Conservation (phyloP, 1,140 invertebrate species). For the Aphaenogaster floridana region DNA sequence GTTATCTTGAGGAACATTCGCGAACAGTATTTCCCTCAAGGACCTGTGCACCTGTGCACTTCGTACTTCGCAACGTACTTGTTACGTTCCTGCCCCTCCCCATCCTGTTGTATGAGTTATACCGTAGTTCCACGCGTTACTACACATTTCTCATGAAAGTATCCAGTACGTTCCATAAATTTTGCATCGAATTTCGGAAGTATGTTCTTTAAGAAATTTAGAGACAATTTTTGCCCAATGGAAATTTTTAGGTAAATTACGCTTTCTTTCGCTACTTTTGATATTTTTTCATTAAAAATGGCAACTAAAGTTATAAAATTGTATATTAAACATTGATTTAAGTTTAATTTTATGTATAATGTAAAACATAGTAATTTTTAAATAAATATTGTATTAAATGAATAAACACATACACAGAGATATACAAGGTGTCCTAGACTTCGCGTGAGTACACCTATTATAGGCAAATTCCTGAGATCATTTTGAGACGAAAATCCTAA, state of each 20-base stretch:
- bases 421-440: too few species aligned
- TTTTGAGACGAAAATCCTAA: too few species aligned
- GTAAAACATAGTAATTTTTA: background rate
- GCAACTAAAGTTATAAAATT: background rate
- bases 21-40: slow-evolving; percentile 38
- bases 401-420: too few species aligned
- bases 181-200: background rate
- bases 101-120: slow-evolving; percentile 8
- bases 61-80: slow-evolving; percentile 9
- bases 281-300: background rate
- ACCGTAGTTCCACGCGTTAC: background rate
- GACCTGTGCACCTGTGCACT: slow-evolving; percentile 22
- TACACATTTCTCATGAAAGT: slow-evolving; percentile 9
- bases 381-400: background rate
- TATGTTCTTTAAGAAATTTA: background rate
- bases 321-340: background rate
- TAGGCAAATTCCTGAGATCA: too few species aligned
- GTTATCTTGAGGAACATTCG: slow-evolving; percentile 34
- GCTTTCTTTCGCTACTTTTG: background rate
- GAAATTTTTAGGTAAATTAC: slow-evolving; percentile 4
- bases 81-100: background rate
- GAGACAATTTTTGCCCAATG: background rate
- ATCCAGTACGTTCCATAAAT: background rate
- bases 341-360: slow-evolving; percentile 16
- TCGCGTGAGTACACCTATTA: too few species aligned